Evolutionary conservation across 2,113 vertebrate species (phyloP), one percentile per base, ranked within the genome.

Genomic region (Polypterus senegalus): DNA sequence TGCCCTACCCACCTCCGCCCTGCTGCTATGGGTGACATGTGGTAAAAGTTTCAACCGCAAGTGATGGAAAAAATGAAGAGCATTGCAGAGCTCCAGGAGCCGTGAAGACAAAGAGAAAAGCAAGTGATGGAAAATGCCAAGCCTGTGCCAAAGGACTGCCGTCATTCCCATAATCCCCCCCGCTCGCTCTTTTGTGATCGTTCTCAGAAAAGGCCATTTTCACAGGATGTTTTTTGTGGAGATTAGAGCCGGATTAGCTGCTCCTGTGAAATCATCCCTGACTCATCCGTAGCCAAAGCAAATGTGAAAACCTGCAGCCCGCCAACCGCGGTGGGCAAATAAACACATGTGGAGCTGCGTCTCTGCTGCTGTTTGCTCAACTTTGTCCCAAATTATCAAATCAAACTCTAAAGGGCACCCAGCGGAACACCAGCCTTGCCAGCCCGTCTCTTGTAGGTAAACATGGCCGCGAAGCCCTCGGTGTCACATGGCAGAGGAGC

Each of bases 171-270:
- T 71, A 74, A 74, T 74, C 62, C 71, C 62, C 62, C 62, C 70
- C 63, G 60, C 65, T 69, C 61, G 62, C 67, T 59, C 67, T 69
- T 56, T 70, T 69, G 61, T 54, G 75, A 72, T 65, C 73, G 67
- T 75, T 79, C 72, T 66, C 78, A 73, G 54, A 71, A 74, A 63
- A 73, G 71, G 62, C 68, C 57, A 63, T 61, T 65, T 52, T 72
- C 74, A 74, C 73, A 73, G 73, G 67, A 76, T 63, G 73, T 72
- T 77, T 77, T 75, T 70, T 9, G 7, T 46, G 63, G 63, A 73
- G 76, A 74, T 72, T 76, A 76, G 64, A 64, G 62, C 65, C 69
- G 66, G 65, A 73, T 80, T 71, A 73, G 66, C 62, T 59, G 55
- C 65, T 76, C 66, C 66, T 61, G 63, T 74, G 62, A 66, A 60